Base-by-base conservation (phyloP, 2,113 vertebrate genomes). In the Suncus etruscus region DNA sequence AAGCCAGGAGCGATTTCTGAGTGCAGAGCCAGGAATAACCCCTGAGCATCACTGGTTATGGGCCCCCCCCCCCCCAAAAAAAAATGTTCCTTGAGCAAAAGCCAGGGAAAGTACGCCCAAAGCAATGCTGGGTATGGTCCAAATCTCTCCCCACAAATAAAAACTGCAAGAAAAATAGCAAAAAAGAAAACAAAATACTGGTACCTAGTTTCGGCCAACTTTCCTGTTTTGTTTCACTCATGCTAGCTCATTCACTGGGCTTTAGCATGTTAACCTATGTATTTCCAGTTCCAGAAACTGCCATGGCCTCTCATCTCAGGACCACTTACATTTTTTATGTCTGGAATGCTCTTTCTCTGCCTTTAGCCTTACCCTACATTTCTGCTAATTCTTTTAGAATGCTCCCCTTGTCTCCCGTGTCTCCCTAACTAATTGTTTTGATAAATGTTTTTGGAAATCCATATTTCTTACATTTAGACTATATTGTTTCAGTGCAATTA, bases 301-400 rank as follows among this genome's bases (percentile, higher is more conserved):
- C 47, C 47, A n/a, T 0, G 10, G 4, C n/a, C 5, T 90, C 16
- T 77, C 16, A 39, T 9, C 32, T 27, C 8, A 74, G 73, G 32
- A n/a, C 39, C 48, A 45, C 85, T 74, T 68, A 29, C 4, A n/a
- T 73, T 45, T 69, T 18, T 72, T 82, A 3, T 31, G 0, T 27
- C 14, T 86, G n/a, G 54, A 78, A 73, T 65, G 65, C 47, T 61
- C 48, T 78, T 85, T 32, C 61, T 81, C 16, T 6, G 25, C 58
- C 15, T 4, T 25, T 15, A 39, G 32, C 32, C 77, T 82, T 90
- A 61, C 58, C 58, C 58, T 77, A 86, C 50, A 50, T 86, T 80
- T 92, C 29, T 8, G 25, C 66, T 90, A 50, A 54, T 68, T 86
- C 50, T 86, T 89, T 29, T 66, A 73, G 29, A 72, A 51, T 79